Conservation (phyloP, 2,797 vertebrate genomes). For the Mus minutoides region DNA sequence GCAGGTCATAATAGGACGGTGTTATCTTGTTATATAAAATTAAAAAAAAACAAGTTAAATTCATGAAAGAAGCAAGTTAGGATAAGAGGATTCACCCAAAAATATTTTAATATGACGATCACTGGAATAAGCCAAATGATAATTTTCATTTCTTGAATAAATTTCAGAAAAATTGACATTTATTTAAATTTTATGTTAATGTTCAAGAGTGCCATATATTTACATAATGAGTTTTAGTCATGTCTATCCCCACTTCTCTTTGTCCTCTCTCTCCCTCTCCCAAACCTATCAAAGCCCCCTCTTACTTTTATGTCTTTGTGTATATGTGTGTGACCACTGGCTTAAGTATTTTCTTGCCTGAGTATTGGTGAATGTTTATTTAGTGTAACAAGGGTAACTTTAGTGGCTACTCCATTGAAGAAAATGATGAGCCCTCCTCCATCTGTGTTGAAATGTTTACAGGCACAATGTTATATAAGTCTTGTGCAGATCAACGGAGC, state of each 20-base stretch:
- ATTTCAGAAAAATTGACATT: neutral
- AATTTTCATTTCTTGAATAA: neutral
- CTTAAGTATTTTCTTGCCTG: neutral
- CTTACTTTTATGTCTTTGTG: neutral
- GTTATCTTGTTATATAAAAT: too few species aligned
- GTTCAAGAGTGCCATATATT: neutral
- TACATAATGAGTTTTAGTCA: neutral
- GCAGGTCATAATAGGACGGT: neutral
- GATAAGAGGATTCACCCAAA: neutral
- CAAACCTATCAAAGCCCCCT: neutral
- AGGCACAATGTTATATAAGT: neutral
- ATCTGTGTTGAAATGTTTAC: neutral
- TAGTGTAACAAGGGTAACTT: neutral
- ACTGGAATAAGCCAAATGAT: neutral
- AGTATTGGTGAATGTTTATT: neutral
- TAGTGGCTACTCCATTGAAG: neutral
- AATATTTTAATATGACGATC: neutral
- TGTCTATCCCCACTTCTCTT: neutral
- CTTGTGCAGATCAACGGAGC: neutral
- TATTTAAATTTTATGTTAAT: neutral
- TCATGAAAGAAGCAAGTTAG: neutral
- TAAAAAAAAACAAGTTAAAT: neutral
- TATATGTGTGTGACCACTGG: neutral
- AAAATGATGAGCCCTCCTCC: neutral
- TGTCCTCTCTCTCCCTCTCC: neutral